Base-by-base conservation (phyloP, 1,140 invertebrate species). In the Hyphantria cunea region DNA sequence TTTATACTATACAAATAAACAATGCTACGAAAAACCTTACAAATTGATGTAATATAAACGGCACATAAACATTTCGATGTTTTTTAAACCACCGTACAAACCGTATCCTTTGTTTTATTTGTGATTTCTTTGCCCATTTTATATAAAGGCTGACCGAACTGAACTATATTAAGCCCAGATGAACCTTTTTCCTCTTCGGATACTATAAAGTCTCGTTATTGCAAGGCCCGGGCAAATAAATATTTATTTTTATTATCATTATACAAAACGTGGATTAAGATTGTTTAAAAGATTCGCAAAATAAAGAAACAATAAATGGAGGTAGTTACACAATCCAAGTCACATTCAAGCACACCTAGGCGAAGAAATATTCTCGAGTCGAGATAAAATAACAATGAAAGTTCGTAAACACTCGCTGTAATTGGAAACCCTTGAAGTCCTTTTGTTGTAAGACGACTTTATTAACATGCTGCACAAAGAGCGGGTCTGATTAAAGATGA, bases 311-410 rank as follows among this genome's bases (percentile, higher is more conserved):
- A 32, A 47, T 0, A 17, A 49, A 59, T 42, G 39, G 31, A 59
- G 31, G 55, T 42, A 51, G 17, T 17, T 42, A 42, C 47, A 60
- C 37, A 51, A 60, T n/a, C n/a, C n/a, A n/a, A n/a, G n/a, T n/a
- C n/a, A n/a, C n/a, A n/a, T 33, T 51, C 34, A 50, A 51, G 56
- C 56, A 42, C 48, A 51, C 47, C 47, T 60, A 47, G 12, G 10
- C 48, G 34, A 13, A 41, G 56, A 59, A 50, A 59, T 47, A 59
- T 59, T 60, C 48, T 12, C 25, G 41, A 60, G 15, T 61, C 33
- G 14, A 67, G 59, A 67, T 62, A 67, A 67, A 52, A 55, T 62
- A 62, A 62, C 65, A 67, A 67, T 62, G 59, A 62, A 62, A 45
- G 58, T 67, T 67, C 50, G 47, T 53, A 56, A 51, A 67, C 65